Base-by-base conservation (phyloP, 2,888 invertebrate genomes). In the Trichopoda pennipes region DNA sequence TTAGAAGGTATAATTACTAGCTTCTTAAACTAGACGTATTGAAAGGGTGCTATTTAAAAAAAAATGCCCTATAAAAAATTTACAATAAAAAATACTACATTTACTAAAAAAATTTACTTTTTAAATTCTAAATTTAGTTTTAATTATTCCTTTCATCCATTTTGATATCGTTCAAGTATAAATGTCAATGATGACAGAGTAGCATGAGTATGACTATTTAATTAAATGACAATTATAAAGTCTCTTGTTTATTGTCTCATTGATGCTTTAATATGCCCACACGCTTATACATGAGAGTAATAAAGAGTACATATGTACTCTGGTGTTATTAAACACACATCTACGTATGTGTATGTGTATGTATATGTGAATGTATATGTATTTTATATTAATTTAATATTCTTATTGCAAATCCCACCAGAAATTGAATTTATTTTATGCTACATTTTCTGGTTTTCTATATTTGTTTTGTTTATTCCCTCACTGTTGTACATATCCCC, bases 381-480 rank as follows among this genome's bases (percentile, higher is more conserved):
- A 53, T 63, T 69, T 75, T n/a, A 8, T 77, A 69, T 21, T 64
- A 77, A 70, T 77, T 77, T 63, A 77, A 70, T 70, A 77, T 77
- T 77, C 63, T 56, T 64, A 78, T 78, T 56, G 44, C 70, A 72
- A 72, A 49, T 72, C 70, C 64, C 70, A n/a, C 58, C 28, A 42
- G 70, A 64, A 58, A 51, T 56, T 38, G 23, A 56, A 56, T 69
- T 23, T 47, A 72, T 69, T 23, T 53, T 35, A 61, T 14, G 28
- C 3, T 28, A 28, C 10, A 58, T 35, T 47, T 35, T 38, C n/a
- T 63, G 38, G 19, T 56, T 19, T 49, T 64, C 16, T 19, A n/a
- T 28, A 32, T 32, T 60, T 70, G 21, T 70, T 60, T 68, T 53
- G 51, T 69, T 61, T 77, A 44, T 68, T 47, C 69, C 68, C 63